Evolutionary conservation across 2,113 vertebrate genomes (phyloP).

Genomic region (Crotalus helleri): DNA sequence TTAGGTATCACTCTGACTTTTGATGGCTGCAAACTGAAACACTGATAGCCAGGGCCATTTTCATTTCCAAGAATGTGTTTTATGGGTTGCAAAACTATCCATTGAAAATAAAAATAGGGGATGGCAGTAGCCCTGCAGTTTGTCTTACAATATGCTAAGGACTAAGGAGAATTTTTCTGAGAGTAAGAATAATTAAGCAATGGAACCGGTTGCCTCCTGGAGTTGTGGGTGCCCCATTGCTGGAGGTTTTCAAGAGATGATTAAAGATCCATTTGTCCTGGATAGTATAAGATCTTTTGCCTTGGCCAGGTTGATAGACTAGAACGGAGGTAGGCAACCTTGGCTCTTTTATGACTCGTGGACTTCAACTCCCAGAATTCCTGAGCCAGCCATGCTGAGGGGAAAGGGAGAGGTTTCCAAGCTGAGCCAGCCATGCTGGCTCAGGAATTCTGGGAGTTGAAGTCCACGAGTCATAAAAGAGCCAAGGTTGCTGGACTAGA

Average conservation of each 20-base stretch:
- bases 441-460: no score
- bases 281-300: neutral
- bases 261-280: neutral
- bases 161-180: neutral
- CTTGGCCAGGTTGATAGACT: neutral
- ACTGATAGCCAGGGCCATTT: neutral
- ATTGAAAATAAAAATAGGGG: neutral
- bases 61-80: neutral
- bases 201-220: neutral
- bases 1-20: neutral
- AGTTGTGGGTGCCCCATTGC: neutral
- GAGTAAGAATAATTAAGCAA: neutral
- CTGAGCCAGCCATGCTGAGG: no score
- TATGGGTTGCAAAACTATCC: neutral
- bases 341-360: no score
- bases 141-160: neutral
- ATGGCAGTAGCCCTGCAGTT: neutral
- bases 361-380: no score
- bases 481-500: no score
- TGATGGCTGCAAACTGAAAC: neutral
- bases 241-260: neutral
- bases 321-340: no score
- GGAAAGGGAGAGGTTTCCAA: no score
- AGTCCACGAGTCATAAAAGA: no score
- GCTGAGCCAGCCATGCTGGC: no score